A percentile compares a stretch with the other conserved stretches of the same genome.
Conservation (phyloP, 2,113 vertebrate species). For the Gila orcuttii region DNA sequence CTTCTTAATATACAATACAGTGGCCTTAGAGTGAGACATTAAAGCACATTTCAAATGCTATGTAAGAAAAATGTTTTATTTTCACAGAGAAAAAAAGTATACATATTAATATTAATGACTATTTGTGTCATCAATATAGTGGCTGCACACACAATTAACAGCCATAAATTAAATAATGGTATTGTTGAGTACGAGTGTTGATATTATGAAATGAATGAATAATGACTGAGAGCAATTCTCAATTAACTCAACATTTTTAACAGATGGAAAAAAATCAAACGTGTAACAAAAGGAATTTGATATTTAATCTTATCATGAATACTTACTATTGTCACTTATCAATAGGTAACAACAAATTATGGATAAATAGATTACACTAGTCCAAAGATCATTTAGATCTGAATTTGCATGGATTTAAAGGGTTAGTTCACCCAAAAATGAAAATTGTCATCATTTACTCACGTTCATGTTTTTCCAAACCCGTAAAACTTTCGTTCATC, state of each 20-base stretch:
- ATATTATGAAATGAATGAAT: background rate
- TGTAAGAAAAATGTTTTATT: background rate
- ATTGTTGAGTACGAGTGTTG: background rate
- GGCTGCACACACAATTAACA: background rate
- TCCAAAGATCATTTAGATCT: background rate
- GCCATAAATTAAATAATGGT: background rate
- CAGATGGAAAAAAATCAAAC: background rate
- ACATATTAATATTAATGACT: background rate
- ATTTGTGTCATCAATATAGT: background rate
- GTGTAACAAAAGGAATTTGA: background rate
- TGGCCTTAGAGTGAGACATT: background rate
- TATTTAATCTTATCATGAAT: background rate
- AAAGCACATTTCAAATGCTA: slow-evolving; percentile 6
- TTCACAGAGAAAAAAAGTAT: background rate
- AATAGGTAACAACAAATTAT: background rate
- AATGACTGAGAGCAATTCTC: background rate
- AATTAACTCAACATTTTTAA: background rate
- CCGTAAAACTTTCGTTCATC: no score
- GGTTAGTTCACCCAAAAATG: no score
- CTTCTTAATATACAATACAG: background rate
- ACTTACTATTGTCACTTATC: background rate
- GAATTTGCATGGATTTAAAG: background rate
- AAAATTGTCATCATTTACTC: no score
- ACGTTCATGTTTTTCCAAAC: no score
- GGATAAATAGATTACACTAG: slow-evolving; percentile 5